phyloP scores from a whole-genome alignment of 1,140 invertebrate species.

The Saccostrea cuccullata region DNA sequence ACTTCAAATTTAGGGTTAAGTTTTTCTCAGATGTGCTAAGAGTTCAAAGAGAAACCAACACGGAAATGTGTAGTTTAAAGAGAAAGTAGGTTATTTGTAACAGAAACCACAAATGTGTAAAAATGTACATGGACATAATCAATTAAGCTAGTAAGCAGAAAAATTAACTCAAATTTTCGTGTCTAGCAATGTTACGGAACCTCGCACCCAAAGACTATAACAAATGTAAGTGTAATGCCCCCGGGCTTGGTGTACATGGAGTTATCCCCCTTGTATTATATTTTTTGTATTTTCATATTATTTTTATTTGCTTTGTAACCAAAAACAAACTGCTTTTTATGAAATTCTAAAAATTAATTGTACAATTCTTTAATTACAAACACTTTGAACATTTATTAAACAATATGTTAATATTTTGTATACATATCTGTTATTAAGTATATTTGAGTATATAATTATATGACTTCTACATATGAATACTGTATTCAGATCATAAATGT shows the following conservation, averaged over 20 bases:
- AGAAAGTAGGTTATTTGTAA: neutral
- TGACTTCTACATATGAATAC: no score
- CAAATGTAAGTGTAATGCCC: conserved; percentile 17
- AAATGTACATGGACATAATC: neutral
- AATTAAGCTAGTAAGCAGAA: neutral
- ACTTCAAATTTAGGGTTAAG: neutral
- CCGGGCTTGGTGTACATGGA: conserved; percentile 14
- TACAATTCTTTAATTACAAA: no score
- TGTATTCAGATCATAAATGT: no score
- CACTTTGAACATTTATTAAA: no score
- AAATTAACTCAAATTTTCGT: conserved; percentile 18
- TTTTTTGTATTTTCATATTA: conserved; percentile 23
- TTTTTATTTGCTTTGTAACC: neutral
- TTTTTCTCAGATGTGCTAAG: neutral
- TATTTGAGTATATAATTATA: no score
- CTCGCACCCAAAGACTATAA: conserved; percentile 1
- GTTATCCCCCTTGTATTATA: conserved; percentile 20
- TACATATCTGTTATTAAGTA: no score
- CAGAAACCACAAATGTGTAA: neutral
- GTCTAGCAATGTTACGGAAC: conserved; percentile 9
- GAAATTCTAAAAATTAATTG: neutral
- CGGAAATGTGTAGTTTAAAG: no score
- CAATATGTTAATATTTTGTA: no score
- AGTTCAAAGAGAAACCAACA: neutral
- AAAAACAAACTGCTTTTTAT: conserved; percentile 9